phyloP scores from a whole-genome alignment of 2,888 invertebrate species.

The Hirtodrosophila confusa region DNA sequence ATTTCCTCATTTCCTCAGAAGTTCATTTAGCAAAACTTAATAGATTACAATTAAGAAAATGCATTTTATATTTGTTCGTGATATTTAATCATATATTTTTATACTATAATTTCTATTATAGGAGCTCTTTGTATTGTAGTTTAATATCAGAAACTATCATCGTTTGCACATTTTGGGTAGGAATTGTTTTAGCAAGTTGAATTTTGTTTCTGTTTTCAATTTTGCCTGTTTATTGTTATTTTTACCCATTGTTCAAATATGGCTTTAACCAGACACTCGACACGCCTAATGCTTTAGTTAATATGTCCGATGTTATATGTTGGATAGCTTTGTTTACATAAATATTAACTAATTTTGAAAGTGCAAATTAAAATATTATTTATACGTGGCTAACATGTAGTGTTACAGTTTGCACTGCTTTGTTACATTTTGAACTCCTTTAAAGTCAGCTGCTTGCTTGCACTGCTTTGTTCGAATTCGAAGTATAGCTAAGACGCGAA shows the following conservation, averaged over 20 bases:
- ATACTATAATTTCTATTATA: conserved; percentile 56
- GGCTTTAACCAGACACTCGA: too few relatives aligned
- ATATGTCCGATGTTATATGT: neutral
- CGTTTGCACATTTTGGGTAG: conserved; percentile 56
- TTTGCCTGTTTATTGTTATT: conserved; percentile 24
- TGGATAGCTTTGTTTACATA: too few relatives aligned
- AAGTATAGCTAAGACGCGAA: conserved; percentile 1
- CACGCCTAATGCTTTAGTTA: neutral
- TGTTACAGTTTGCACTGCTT: neutral
- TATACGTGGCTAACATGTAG: too few relatives aligned
- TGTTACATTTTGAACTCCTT: too few relatives aligned
- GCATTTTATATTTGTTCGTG: neutral
- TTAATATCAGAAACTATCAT: conserved; percentile 39
- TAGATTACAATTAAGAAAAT: neutral
- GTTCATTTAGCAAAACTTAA: too few relatives aligned
- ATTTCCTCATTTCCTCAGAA: too few relatives aligned
- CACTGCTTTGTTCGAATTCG: conserved; percentile 8
- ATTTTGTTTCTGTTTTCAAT: conserved; percentile 13
- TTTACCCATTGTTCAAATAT: neutral
- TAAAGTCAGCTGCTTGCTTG: conserved; percentile 22
- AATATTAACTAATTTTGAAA: too few relatives aligned
- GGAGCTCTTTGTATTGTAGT: conserved; percentile 65
- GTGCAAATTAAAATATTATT: too few relatives aligned
- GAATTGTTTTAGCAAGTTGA: conserved; percentile 29
- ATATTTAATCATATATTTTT: conserved; percentile 6